These are phyloP conservation scores for Mesitornis unicolor DNA, from an alignment of 2,113 vertebrate genomes.

Conservation along the genomic window DNA sequence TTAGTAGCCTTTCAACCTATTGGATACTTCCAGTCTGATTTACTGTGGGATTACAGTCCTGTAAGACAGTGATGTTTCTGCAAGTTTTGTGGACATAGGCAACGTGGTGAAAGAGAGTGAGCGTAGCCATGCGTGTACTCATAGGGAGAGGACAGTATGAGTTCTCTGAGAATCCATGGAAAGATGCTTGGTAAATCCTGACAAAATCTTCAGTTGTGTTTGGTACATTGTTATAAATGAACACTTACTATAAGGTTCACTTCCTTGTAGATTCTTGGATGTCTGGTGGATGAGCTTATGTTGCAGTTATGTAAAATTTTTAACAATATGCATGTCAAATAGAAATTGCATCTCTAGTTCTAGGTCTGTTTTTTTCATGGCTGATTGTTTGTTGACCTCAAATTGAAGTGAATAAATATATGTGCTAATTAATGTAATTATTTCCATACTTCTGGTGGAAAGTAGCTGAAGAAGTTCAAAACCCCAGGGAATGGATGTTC, in stretches of 20 bases:
- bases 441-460: background rate
- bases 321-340: background rate
- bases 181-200: background rate
- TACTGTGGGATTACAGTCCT: accelerated
- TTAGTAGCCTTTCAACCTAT: background rate
- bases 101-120: background rate
- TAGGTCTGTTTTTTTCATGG: background rate
- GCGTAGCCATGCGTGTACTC: background rate
- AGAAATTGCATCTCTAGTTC: background rate
- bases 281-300: background rate
- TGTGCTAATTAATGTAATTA: background rate
- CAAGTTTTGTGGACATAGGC: background rate
- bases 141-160: background rate
- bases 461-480: background rate
- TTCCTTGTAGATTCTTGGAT: background rate
- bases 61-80: background rate
- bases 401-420: background rate
- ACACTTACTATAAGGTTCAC: accelerated
- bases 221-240: background rate
- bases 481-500: background rate
- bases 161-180: background rate
- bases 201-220: accelerated
- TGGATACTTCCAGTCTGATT: background rate
- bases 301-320: background rate
- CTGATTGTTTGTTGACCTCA: background rate